These are phyloP conservation scores for Cybosia mesomella DNA, from an alignment of 2,888 invertebrate genomes.

Conservation along the genomic window DNA sequence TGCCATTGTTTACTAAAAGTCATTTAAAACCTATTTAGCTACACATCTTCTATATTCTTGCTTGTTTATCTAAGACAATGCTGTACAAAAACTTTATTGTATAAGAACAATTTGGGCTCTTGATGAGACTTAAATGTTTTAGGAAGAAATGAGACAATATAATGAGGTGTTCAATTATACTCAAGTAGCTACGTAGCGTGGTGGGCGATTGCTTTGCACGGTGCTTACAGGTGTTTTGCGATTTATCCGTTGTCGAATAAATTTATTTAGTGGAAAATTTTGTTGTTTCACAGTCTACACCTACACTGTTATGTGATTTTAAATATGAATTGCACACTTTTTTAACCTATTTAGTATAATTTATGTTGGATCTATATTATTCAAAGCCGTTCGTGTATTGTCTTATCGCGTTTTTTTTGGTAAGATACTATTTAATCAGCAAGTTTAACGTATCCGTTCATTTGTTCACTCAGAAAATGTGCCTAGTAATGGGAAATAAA, in stretches of 20 bases:
- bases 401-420: not conserved
- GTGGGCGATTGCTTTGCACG: not conserved
- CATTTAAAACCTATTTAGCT: not conserved
- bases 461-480: not conserved
- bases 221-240: conserved; percentile 24
- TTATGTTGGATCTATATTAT: not conserved
- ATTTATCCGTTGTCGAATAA: conserved; percentile 28
- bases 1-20: conserved; percentile 1
- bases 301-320: conserved; percentile 18
- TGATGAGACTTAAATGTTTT: not conserved
- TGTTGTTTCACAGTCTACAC: conserved; percentile 7
- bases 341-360: not conserved
- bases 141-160: conserved; percentile 2
- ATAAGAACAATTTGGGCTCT: not conserved
- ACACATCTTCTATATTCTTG: not conserved
- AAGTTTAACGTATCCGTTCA: not conserved
- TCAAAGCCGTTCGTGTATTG: not conserved
- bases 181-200: not conserved
- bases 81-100: not conserved
- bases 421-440: not conserved
- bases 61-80: conserved; percentile 11
- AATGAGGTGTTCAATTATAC: conserved; percentile 1
- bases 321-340: not conserved
- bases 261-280: conserved; percentile 26
- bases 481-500: too few relatives aligned